Conservation (phyloP, 1,140 invertebrate species). For the Agrilus planipennis region DNA sequence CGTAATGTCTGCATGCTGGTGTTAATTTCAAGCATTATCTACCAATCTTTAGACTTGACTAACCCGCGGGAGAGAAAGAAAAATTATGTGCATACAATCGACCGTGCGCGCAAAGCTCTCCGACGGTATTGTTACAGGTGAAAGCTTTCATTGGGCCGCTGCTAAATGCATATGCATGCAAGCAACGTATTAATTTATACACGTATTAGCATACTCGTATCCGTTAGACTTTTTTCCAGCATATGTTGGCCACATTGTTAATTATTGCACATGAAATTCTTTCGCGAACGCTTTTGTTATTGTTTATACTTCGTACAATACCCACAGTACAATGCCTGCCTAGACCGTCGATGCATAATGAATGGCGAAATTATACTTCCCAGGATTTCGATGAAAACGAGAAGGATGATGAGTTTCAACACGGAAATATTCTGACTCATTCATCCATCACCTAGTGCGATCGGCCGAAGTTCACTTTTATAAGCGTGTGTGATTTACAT, state of each 20-base stretch:
- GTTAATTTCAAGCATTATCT: conserved; percentile 34
- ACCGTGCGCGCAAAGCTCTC: conserved; percentile 15
- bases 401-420: too few relatives aligned
- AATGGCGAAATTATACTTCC: too few relatives aligned
- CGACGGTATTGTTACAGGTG: conserved; percentile 21
- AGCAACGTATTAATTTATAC: conserved; percentile 35
- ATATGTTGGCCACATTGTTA: conserved; percentile 28
- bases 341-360: too few relatives aligned
- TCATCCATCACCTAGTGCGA: too few relatives aligned
- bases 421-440: too few relatives aligned
- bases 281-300: conserved; percentile 12
- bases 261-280: conserved; percentile 28
- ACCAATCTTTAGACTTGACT: conserved; percentile 34
- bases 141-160: conserved; percentile 17
- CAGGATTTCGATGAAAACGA: too few relatives aligned
- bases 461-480: too few relatives aligned
- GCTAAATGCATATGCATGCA: conserved; percentile 33
- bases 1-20: conserved; percentile 18
- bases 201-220: conserved; percentile 34
- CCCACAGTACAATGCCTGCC: too few relatives aligned
- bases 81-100: conserved; percentile 29
- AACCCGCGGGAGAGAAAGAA: conserved; percentile 34
- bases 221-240: conserved; percentile 32
- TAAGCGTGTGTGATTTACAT: too few relatives aligned
- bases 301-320: too few relatives aligned